A percentile compares a stretch with the other conserved stretches of the same genome.
Conservation (phyloP, 2,888 invertebrate genomes). For the Onchidella celtica region DNA sequence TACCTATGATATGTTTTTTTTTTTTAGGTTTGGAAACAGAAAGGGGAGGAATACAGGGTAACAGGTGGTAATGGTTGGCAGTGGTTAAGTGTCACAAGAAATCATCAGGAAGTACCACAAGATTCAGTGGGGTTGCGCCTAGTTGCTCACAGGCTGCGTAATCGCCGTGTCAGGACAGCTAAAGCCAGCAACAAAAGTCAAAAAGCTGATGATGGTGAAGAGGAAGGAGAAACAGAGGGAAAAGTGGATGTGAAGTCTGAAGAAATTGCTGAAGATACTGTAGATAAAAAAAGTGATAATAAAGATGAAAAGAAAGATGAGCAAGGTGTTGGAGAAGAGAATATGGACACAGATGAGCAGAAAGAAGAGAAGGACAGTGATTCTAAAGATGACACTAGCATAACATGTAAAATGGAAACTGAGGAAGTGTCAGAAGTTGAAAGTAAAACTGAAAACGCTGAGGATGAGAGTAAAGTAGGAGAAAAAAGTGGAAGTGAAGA, state of each 20-base stretch:
- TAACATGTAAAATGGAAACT: conserved; percentile 28
- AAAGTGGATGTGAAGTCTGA: background rate
- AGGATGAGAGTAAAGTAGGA: conserved; percentile 44
- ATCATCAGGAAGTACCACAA: conserved; percentile 83
- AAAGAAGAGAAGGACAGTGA: conserved; percentile 42
- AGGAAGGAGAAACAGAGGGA: conserved; percentile 25
- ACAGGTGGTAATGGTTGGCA: conserved; percentile 97
- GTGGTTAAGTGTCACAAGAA: conserved; percentile 81
- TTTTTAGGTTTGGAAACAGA: conserved; percentile 90
- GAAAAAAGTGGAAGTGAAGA: conserved; percentile 53
- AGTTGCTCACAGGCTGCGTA: conserved; percentile 70
- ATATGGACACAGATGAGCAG: conserved; percentile 47
- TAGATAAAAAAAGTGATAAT: background rate
- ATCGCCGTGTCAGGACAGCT: conserved; percentile 56
- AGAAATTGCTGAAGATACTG: background rate
- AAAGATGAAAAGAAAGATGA: background rate
- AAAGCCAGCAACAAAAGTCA: conserved; percentile 52
- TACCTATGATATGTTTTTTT: no score
- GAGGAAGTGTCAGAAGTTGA: conserved; percentile 37
- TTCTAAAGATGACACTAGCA: no score
- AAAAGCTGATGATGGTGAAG: conserved; percentile 48
- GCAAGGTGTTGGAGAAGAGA: conserved; percentile 38
- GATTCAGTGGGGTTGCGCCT: conserved; percentile 84
- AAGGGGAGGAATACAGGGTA: conserved; percentile 98
- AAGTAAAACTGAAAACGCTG: conserved; percentile 33